Base-by-base conservation (phyloP, 2,113 vertebrate species). In the Fregetta grallaria region DNA sequence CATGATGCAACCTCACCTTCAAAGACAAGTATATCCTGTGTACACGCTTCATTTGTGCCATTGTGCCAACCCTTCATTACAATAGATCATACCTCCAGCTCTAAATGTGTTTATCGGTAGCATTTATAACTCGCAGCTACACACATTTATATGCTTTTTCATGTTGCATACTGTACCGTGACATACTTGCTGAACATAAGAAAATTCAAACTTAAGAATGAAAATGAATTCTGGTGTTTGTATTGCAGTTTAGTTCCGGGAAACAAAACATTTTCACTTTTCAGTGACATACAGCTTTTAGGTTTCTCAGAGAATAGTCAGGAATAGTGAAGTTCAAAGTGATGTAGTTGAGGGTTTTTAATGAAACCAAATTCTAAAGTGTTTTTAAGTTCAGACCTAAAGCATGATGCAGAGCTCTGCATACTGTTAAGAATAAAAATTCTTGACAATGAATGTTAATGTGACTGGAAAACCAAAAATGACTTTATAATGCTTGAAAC, bases 1-100 rank as follows among this genome's bases (percentile, higher is more conserved):
- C 90, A 99, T 99, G 99, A 99, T 99, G 99, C 99, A 99, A 97
- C 98, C 99, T 59, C 99, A 99, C 96, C 98, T 99, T 94, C 99
- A 99, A 98, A 99, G 99, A 99, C 99, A 99, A 99, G 99, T 99
- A 97, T 98, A 99, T 95, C 93, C 97, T 97, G 95, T 96, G 96
- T 96, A 96, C 96, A 96, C 65, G 79, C 93, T 97, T 97, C 96
- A 96, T 96, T 94, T 95, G 96, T 95, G 94, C 97, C 95, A 90
- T 84, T 86, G 91, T 94, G 87, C 86, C 92, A 92, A 59, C 45
- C 85, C 90, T 93, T 86, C 92, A 93, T 97, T 74, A 68, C 89
- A 89, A 23, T 92, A 96, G 79, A 89, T 93, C 80, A 15, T 89
- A 7, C 86, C 68, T 81, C 61, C 76, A 75, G 92, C 89, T 95